Evolutionary conservation across 2,888 invertebrate genomes (phyloP), one percentile per base, ranked within the genome.

Genomic region (Drosophila robusta): DNA sequence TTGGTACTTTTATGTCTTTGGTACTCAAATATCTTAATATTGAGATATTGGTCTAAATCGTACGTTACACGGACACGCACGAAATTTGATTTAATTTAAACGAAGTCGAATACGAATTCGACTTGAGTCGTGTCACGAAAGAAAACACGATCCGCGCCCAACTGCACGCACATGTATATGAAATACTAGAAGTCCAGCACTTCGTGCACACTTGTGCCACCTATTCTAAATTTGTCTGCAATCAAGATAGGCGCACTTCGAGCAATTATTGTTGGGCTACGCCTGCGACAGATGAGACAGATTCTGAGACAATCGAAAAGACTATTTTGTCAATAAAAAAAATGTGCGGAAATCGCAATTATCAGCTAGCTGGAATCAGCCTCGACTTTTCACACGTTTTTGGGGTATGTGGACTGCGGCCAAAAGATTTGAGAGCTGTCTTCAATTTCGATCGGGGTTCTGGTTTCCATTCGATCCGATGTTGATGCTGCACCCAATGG

Each of bases 311-410:
- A 46, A 38, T n/a, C 29, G 26, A 39, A 32, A 26, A 41, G 44
- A 56, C 22, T 44, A 82, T 55, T 78, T 83, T 76, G 70, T 73
- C 58, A 75, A 64, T 64, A 64, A 57, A 57, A 46, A 60, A 62
- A 75, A 52, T 68, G 63, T 61, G 73, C 52, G 77, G 63, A 75
- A 80, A 80, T 63, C 47, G 41, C 44, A 38, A 39, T 74, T 76
- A 71, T 71, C 54, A 47, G 42, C 34, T 22, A 45, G 26, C 32
- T 34, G 51, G 18, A n/a, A 39, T 79, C 68, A 36, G 56, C 39
- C 51, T 52, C 79, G 66, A 76, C 73, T 78, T 78, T 82, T 82
- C 81, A 82, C 81, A 82, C 81, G 61, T 69, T 55, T 60, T 44
- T 41, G 26, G 26, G 8, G 11, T 16, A 24, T 41, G 47, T 24